Conservation (phyloP, 2,113 vertebrate species). For the Varanus salvator region DNA sequence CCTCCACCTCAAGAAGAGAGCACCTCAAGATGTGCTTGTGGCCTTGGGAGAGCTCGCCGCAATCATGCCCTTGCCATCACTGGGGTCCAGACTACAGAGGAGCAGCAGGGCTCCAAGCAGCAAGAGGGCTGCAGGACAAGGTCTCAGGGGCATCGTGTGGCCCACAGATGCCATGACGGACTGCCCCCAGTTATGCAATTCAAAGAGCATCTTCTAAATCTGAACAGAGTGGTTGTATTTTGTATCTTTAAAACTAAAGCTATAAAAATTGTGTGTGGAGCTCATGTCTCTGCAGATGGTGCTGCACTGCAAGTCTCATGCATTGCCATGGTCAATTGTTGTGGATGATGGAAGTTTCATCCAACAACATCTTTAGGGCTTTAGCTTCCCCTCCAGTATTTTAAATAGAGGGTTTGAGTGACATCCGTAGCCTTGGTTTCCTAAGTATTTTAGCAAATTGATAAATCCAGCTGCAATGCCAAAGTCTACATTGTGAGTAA, state of each 20-base stretch:
- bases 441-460: background rate
- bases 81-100: no score
- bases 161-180: no score
- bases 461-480: background rate
- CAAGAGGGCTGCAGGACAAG: no score
- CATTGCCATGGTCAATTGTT: background rate
- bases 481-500: background rate
- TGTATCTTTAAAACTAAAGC: background rate
- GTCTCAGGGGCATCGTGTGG: no score
- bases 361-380: background rate
- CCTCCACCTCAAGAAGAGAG: no score
- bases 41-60: no score
- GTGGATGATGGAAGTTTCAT: background rate
- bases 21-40: no score
- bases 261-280: background rate
- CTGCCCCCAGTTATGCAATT: background rate
- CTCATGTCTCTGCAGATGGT: background rate
- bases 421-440: background rate
- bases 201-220: background rate
- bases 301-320: background rate
- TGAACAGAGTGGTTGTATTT: background rate
- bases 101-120: no score
- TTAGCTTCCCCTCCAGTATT: background rate
- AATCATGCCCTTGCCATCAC: no score
- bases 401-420: background rate